Evolutionary conservation across 2,888 invertebrate species (phyloP).

Genomic region (Parnassius apollo): DNA sequence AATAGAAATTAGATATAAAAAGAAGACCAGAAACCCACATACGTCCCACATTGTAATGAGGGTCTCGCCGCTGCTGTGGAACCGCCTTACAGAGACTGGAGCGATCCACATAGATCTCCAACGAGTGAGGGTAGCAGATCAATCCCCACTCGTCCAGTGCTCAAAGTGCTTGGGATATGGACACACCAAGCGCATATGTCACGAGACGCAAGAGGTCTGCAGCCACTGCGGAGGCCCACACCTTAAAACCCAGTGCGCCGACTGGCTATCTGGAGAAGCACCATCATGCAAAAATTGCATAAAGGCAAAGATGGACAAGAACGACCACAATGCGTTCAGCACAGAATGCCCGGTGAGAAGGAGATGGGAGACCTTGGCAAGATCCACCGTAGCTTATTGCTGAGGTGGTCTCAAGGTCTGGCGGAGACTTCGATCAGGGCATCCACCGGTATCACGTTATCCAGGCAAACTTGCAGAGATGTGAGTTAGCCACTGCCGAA

Average conservation of each 20-base stretch:
- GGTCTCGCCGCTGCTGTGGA: background rate
- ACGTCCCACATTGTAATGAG: background rate
- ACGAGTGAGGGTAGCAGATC: too few relatives aligned
- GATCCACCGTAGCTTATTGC: background rate
- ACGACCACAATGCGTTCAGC: too few relatives aligned
- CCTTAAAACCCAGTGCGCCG: background rate
- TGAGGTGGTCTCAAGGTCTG: background rate
- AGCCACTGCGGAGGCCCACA: slow-evolving; percentile 2
- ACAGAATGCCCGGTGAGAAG: too few relatives aligned
- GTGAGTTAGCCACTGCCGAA: background rate
- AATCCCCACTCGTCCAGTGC: too few relatives aligned
- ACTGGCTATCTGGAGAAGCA: background rate
- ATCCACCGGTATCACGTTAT: background rate
- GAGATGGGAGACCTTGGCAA: background rate
- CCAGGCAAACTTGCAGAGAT: background rate
- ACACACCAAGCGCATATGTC: too few relatives aligned
- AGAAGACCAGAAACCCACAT: background rate
- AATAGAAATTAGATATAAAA: background rate
- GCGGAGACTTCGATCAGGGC: too few relatives aligned
- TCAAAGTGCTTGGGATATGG: too few relatives aligned
- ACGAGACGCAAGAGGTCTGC: background rate
- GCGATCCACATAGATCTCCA: too few relatives aligned
- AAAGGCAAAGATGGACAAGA: background rate
- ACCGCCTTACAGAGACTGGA: too few relatives aligned
- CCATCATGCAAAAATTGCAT: background rate